A percentile compares a stretch with the other conserved stretches of the same genome.
phyloP scores from a whole-genome alignment of 2,888 invertebrate genomes.

The Unio pictorum region DNA sequence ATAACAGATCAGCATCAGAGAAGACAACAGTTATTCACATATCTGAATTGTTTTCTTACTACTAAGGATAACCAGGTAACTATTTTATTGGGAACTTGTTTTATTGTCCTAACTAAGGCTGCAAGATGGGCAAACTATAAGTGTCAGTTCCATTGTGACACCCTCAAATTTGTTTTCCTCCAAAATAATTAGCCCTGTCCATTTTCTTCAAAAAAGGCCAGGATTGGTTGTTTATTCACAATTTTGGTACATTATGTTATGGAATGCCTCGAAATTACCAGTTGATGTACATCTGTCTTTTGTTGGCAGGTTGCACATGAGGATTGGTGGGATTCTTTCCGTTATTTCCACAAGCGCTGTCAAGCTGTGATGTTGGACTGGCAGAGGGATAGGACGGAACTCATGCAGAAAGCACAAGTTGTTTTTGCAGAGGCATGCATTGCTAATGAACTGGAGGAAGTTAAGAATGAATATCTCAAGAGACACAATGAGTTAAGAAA shows the following conservation, averaged over 20 bases:
- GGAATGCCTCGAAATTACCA: background rate
- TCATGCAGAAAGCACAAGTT: constrained; percentile 56
- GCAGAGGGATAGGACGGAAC: constrained; percentile 62
- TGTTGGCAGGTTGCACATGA: constrained; percentile 63
- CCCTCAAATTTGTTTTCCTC: too few relatives aligned
- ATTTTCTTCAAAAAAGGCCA: background rate
- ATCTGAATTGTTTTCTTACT: too few relatives aligned
- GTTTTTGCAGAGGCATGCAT: constrained; percentile 58
- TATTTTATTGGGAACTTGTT: too few relatives aligned
- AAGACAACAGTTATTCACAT: too few relatives aligned
- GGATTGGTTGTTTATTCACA: background rate
- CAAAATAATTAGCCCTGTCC: too few relatives aligned
- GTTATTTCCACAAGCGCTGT: constrained; percentile 60
- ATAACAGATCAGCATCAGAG: too few relatives aligned
- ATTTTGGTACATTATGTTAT: background rate
- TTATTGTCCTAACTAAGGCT: too few relatives aligned
- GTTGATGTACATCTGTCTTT: background rate
- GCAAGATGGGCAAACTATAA: too few relatives aligned
- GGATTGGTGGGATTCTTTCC: constrained; percentile 64
- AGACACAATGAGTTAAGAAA: constrained; percentile 61
- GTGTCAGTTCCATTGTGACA: too few relatives aligned
- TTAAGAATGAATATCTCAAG: constrained; percentile 52
- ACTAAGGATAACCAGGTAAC: too few relatives aligned
- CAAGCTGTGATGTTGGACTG: constrained; percentile 62
- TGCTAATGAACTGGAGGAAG: constrained; percentile 58